These are phyloP conservation scores for Mormyrops attenuatus DNA, from an alignment of 2,797 vertebrate genomes.

Conservation along the genomic window DNA sequence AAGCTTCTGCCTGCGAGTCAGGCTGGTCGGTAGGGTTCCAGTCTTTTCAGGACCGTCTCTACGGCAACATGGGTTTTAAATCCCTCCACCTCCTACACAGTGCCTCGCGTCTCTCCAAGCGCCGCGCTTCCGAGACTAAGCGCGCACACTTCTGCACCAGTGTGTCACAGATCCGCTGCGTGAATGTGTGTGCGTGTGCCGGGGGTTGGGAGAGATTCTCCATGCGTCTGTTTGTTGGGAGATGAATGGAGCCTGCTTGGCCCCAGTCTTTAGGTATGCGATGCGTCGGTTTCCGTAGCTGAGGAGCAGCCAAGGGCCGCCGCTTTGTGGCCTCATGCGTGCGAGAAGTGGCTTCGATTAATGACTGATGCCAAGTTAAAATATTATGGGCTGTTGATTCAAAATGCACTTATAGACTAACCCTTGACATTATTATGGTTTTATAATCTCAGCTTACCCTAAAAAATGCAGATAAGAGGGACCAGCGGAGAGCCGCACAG, in stretches of 20 bases:
- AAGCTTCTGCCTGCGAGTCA: not conserved
- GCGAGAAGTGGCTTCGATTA: not conserved
- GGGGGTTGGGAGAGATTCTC: not conserved
- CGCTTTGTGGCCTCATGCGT: not conserved
- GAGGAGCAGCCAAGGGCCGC: not conserved
- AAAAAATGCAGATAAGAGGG: not conserved
- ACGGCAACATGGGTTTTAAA: conserved; percentile 26
- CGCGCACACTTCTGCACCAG: not conserved
- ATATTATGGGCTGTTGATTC: not conserved
- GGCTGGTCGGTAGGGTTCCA: not conserved
- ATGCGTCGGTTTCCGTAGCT: not conserved
- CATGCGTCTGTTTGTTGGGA: conserved; percentile 1
- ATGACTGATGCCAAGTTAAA: not conserved
- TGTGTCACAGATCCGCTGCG: conserved; percentile 32
- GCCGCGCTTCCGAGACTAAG: not conserved
- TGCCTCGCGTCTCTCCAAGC: conserved; percentile 3
- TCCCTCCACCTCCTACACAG: conserved; percentile 25
- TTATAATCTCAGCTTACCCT: not conserved
- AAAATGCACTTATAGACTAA: not conserved
- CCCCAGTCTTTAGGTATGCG: not conserved
- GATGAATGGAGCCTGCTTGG: not conserved
- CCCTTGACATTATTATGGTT: not conserved
- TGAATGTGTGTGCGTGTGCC: not conserved
- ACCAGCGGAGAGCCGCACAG: not conserved
- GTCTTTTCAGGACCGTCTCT: conserved; percentile 17